These are phyloP conservation scores for Sminthopsis crassicaudata DNA, from an alignment of 2,113 vertebrate species.

Conservation along the genomic window DNA sequence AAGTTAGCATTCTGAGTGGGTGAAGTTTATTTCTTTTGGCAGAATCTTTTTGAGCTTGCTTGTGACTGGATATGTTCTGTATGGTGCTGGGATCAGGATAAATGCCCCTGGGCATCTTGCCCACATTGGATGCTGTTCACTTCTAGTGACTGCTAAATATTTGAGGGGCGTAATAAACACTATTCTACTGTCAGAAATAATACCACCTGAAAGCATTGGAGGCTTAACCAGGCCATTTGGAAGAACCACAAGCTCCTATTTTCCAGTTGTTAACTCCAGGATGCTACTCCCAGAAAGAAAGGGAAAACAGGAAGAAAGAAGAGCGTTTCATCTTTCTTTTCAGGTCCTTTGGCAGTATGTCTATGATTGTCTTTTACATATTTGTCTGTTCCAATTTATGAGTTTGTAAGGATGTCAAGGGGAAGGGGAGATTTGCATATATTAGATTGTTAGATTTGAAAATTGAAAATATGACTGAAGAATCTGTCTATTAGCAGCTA, in stretches of 20 bases:
- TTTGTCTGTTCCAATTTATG: neutral
- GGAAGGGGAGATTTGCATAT: neutral
- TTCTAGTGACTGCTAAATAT: neutral
- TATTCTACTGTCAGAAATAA: neutral
- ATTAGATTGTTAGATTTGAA: neutral
- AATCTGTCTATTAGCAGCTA: neutral
- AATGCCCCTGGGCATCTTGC: neutral
- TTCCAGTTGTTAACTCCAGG: slow-evolving; percentile 35
- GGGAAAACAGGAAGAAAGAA: slow-evolving; percentile 40
- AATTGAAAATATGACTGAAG: neutral
- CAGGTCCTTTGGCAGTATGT: neutral
- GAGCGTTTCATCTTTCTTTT: neutral
- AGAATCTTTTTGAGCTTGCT: slow-evolving; percentile 33
- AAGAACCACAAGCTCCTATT: neutral
- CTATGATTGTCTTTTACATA: neutral
- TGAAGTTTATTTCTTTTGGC: neutral
- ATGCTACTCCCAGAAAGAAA: slow-evolving; percentile 17
- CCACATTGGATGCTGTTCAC: neutral
- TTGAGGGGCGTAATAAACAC: neutral
- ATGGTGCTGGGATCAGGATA: neutral
- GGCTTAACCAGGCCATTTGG: neutral
- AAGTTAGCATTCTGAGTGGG: slow-evolving; percentile 17
- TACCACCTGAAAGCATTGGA: neutral
- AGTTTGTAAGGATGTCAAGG: neutral
- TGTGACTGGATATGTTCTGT: neutral